Base-by-base conservation (phyloP, 2,888 invertebrate genomes). In the Amiota minor region DNA sequence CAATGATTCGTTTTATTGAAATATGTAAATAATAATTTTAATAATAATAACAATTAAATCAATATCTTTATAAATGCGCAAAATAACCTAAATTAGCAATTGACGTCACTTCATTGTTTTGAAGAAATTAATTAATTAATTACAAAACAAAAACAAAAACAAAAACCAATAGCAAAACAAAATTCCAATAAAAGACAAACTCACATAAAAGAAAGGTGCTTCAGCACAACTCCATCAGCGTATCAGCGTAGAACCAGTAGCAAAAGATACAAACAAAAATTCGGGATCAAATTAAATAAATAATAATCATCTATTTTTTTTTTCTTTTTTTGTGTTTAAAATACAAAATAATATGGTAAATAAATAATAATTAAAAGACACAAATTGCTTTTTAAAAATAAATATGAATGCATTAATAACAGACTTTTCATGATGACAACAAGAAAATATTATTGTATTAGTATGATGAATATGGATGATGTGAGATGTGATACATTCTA, bases 181-280 rank as follows among this genome's bases (percentile, higher is more conserved):
- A 62, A 35, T 23, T 8, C 11, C 35, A 62, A 12, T 3, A 62
- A 18, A 62, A 62, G 45, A 62, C 35, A 35, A 35, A 35, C 35
- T 35, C 35, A 35, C 6, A 8, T 35, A 35, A 35, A 35, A 35
- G 35, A 35, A 35, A 35, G 35, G 35, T 35, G 35, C 35, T 35
- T 35, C 35, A 35, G 35, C 35, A 6, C 35, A 35, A 3, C 23
- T 23, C 3, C 35, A 35, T 6, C 6, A 35, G 6, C n/a, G n/a
- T 23, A 53, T 50, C 23, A 50, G 82, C 83, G 83, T 83, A 85
- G 77, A 82, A 85, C 83, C 83, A 83, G 83, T 85, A 83, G 83
- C 79, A 80, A 18, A 35, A 65, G 18, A 68, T 59, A 20, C 16
- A 50, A 50, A n/a, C 53, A 50, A 9, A 50, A 9, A 12, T 50